Base-by-base conservation (phyloP, 2,888 invertebrate genomes). In the Ctena decussata region DNA sequence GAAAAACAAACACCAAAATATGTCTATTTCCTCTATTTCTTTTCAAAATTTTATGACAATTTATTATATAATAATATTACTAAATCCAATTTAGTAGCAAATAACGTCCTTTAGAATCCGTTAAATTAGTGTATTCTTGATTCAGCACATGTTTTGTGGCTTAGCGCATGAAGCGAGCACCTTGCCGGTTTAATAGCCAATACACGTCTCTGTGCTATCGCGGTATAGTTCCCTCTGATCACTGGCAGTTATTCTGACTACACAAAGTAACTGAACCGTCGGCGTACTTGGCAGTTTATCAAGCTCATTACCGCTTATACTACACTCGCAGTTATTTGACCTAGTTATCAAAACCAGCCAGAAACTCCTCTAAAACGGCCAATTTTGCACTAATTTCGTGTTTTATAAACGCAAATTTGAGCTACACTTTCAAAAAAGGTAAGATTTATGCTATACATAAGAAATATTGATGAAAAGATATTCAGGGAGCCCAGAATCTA, bases 231-330 rank as follows among this genome's bases (percentile, higher is more conserved):
- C 35, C 8, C 35, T n/a, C 35, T 65, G 35, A 35, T 65, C 65
- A 65, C 32, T 35, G 35, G 65, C 65, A 65, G 65, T 35, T 65
- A 65, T 35, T 65, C 35, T 15, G 65, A 57, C 57, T 57, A 57
- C 57, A 57, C 57, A 57, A 6, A 57, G 24, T 15, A 57, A 57
- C 27, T 65, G 65, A 65, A 65, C 65, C 65, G 65, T 35, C 35
- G 65, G 27, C 24, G 65, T 65, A 65, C 65, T 65, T 65, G 65
- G 65, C 65, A 65, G 18, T n/a, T n/a, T 65, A 65, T 65, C 65
- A 65, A 65, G 65, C 65, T 35, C 65, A 65, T 35, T 65, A 65
- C 65, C 65, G 65, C 18, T 1, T 65, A 65, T 65, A 35, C 18
- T n/a, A 35, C 2, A 21, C 24, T 65, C 18, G 12, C 11, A 65